These are phyloP conservation scores for Picathartes gymnocephalus DNA, from an alignment of 2,113 vertebrate species.

Conservation along the genomic window DNA sequence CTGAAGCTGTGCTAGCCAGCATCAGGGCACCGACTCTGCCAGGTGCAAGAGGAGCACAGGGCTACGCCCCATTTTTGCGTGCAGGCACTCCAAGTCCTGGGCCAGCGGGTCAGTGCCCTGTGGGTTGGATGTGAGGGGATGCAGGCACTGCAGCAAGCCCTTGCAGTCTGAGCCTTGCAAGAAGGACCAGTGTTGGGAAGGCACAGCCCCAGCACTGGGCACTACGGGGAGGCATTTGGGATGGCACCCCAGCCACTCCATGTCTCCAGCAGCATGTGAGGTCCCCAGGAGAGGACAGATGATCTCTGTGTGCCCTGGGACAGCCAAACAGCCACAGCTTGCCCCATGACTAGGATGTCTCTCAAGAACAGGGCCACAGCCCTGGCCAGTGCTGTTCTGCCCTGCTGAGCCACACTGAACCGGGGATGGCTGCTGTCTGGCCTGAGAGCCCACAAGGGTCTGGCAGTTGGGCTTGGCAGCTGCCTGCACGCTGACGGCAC, in stretches of 20 bases:
- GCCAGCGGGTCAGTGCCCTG: background rate
- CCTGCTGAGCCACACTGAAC: background rate
- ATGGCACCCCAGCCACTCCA: accelerated
- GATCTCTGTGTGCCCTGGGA: background rate
- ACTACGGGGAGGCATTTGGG: background rate
- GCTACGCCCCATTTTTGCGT: background rate
- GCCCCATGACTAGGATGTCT: accelerated
- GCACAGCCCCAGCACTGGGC: background rate
- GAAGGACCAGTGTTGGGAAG: background rate
- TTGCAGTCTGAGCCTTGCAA: background rate
- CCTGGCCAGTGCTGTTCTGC: background rate
- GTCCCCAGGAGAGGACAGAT: background rate
- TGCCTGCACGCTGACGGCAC: background rate
- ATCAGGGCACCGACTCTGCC: background rate
- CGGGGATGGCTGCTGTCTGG: background rate
- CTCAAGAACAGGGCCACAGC: background rate
- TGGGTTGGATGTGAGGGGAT: accelerated
- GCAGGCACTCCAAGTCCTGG: accelerated
- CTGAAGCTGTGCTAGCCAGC: background rate
- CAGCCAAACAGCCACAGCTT: background rate
- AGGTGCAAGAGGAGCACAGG: background rate
- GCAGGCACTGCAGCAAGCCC: background rate
- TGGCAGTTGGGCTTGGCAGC: background rate
- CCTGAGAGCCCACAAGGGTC: background rate
- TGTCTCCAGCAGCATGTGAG: background rate